phyloP scores from a whole-genome alignment of 2,797 vertebrate species.

The Cynodonichthys magdalenae region DNA sequence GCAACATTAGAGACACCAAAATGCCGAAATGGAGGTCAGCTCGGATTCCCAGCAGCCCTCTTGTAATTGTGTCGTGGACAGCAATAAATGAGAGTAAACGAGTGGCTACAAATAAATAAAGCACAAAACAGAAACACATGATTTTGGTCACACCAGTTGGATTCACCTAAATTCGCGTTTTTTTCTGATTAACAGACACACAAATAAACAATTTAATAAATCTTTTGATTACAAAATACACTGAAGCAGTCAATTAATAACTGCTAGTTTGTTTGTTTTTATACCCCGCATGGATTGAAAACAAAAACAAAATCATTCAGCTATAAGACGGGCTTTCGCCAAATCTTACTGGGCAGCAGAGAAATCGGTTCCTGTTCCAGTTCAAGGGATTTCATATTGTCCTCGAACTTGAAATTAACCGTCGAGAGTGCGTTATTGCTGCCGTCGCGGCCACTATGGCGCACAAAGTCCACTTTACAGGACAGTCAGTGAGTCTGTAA shows the following conservation, averaged over 20 bases:
- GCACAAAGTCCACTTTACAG: slow-evolving; percentile 51
- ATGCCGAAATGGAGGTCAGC: slow-evolving; percentile 46
- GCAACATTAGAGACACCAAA: slow-evolving; percentile 28
- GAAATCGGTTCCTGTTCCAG: slow-evolving; percentile 21
- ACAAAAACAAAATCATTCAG: slow-evolving; percentile 42
- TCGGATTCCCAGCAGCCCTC: slow-evolving; percentile 36
- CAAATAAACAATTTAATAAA: slow-evolving; percentile 46
- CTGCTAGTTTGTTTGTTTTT: slow-evolving; percentile 31
- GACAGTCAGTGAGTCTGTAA: slow-evolving; percentile 56
- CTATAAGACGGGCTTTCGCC: slow-evolving; percentile 46
- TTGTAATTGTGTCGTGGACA: slow-evolving; percentile 40
- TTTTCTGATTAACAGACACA: slow-evolving; percentile 51
- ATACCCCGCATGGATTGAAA: slow-evolving; percentile 31
- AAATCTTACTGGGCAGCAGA: slow-evolving; percentile 22
- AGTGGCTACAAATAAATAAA: slow-evolving; percentile 79
- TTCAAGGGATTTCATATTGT: slow-evolving; percentile 50
- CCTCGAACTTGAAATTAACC: slow-evolving; percentile 85
- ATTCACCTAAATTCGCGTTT: slow-evolving; percentile 11
- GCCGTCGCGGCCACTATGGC: slow-evolving; percentile 58
- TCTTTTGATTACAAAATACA: slow-evolving; percentile 75
- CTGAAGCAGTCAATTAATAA: slow-evolving; percentile 50
- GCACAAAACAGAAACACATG: slow-evolving; percentile 66
- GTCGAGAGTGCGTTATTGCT: slow-evolving; percentile 41
- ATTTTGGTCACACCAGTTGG: slow-evolving; percentile 75
- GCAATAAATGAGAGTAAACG: slow-evolving; percentile 62